Percentiles rank a stretch among this genome's conserved stretches.
These are phyloP conservation scores for Melikaiella ostensackeni DNA, from an alignment of 2,888 invertebrate species.

Conservation along the genomic window DNA sequence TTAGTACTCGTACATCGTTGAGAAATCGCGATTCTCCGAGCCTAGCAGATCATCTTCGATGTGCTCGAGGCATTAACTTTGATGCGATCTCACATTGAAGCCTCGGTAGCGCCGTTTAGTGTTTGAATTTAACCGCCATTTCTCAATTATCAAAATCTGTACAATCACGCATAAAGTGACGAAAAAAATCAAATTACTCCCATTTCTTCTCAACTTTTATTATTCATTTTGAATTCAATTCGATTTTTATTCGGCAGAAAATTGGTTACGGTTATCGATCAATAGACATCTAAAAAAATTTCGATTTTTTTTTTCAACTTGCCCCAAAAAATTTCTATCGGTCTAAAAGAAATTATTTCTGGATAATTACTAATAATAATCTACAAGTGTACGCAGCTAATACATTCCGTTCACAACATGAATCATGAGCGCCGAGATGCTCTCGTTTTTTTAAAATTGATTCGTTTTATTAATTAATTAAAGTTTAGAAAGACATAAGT, in stretches of 20 bases:
- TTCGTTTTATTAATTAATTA: too few species aligned
- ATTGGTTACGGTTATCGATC: too few species aligned
- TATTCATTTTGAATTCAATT: not conserved
- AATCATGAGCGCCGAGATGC: too few species aligned
- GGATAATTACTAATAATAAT: too few species aligned
- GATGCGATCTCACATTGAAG: conserved; percentile 29
- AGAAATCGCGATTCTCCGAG: conserved; percentile 65
- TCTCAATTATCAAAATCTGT: conserved; percentile 32
- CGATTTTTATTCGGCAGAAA: not conserved
- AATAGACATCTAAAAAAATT: too few species aligned
- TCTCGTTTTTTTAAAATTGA: too few species aligned
- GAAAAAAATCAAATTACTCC: not conserved
- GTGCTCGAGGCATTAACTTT: conserved; percentile 33
- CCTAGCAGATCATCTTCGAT: conserved; percentile 47
- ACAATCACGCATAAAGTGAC: not conserved
- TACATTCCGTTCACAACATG: too few species aligned
- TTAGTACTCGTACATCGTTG: conserved; percentile 60
- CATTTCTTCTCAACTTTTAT: not conserved
- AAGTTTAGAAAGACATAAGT: too few species aligned
- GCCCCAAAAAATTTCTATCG: too few species aligned
- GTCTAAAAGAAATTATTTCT: too few species aligned
- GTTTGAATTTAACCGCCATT: conserved; percentile 34
- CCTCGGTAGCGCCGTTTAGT: conserved; percentile 33
- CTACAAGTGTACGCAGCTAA: too few species aligned
- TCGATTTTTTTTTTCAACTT: too few species aligned